Evolutionary conservation across 2,888 invertebrate species (phyloP).

Genomic region (Amphiduros pacificus): DNA sequence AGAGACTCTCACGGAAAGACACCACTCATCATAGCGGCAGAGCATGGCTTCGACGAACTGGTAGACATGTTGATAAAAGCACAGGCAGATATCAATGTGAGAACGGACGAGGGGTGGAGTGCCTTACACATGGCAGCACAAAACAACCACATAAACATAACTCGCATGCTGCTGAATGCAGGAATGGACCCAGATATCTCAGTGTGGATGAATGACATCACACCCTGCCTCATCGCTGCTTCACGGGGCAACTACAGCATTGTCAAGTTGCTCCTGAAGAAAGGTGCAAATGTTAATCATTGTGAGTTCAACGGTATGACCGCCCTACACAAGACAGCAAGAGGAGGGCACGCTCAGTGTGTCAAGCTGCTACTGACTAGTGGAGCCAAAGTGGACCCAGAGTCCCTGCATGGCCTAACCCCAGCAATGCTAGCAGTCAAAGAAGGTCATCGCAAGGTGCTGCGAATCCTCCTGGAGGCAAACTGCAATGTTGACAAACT

Average conservation of each 20-base stretch:
- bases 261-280: conserved; percentile 18
- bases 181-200: conserved; percentile 17
- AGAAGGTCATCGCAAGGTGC: conserved; percentile 14
- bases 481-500: conserved; percentile 32
- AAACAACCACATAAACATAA: conserved; percentile 11
- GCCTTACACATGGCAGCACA: conserved; percentile 33
- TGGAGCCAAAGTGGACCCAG: conserved; percentile 15
- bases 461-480: conserved; percentile 21
- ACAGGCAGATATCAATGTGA: conserved; percentile 26
- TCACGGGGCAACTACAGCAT: conserved; percentile 22
- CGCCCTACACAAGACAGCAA: conserved; percentile 18
- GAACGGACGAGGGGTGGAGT: conserved; percentile 28
- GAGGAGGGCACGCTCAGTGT: conserved; percentile 20
- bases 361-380: conserved; percentile 18
- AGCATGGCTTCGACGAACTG: conserved; percentile 26
- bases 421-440: conserved; percentile 24
- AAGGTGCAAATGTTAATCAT: conserved; percentile 16
- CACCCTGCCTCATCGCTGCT: conserved; percentile 28
- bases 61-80: conserved; percentile 23
- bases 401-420: conserved; percentile 20
- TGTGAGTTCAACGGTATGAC: conserved; percentile 15
- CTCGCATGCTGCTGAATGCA: conserved; percentile 16
- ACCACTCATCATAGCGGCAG: conserved; percentile 31
- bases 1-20: conserved; percentile 31
- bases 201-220: conserved; percentile 28